Evolutionary conservation across 2,888 invertebrate genomes (phyloP), one percentile per base, ranked within the genome.

Genomic region (Tiliacea citrago): DNA sequence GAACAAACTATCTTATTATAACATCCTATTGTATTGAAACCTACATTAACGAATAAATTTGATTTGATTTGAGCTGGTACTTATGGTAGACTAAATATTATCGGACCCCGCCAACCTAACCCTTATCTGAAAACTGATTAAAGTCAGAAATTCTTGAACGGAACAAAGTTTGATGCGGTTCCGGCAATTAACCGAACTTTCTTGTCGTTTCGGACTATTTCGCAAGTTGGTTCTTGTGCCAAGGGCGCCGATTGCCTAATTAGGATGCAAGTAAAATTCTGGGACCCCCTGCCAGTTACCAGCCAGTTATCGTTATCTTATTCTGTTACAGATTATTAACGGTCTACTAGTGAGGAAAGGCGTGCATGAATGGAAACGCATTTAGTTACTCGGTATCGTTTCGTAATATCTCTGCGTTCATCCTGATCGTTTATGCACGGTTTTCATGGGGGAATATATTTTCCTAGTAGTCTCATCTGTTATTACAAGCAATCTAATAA

Each of bases 311-410:
- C 63, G 47, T 85, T 87, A 79, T 81, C 76, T 74, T 75, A 79
- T 79, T 73, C 78, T 79, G 71, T 77, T 77, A 74, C 67, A 85
- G 68, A 85, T 80, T 82, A 80, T 77, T 77, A 85, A 77, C 79
- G 72, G 68, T 81, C 62, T 53, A 72, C 55, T 70, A 65, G 68
- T 62, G 71, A 68, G 68, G 24, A 75, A 70, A 73, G 70, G 67
- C 70, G 71, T 72, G 66, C 39, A 77, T 61, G 63, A 71, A 66
- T 73, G 61, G 73, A 76, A 75, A 77, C 72, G 60, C 63, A 70
- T 84, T 76, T 69, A 66, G 24, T 68, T n/a, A n/a, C n/a, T n/a
- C 35, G 18, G 68, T 60, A 69, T 73, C 67, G 35, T 47, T 69
- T 45, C 53, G 35, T 65, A 39, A 69, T 63, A 73, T 70, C 68